Conservation (phyloP, 2,797 vertebrate genomes). For the Myioborus miniatus region DNA sequence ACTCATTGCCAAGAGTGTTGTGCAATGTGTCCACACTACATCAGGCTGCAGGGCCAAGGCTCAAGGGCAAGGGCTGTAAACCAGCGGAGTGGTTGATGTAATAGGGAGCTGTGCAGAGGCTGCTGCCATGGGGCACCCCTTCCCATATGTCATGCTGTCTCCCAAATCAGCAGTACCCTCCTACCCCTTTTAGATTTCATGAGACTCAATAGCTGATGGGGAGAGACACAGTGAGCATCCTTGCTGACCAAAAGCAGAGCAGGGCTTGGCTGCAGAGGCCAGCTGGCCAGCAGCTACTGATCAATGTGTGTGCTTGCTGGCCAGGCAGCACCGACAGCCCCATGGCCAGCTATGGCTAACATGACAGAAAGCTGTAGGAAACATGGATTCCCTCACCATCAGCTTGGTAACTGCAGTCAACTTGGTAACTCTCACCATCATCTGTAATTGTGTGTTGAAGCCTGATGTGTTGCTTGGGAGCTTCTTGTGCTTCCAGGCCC, state of each 20-base stretch:
- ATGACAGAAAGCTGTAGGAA: background rate
- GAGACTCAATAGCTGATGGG: background rate
- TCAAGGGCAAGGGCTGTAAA: constrained; percentile 48
- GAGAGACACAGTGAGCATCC: background rate
- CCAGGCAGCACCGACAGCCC: background rate
- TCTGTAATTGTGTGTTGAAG: background rate
- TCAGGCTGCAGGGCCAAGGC: constrained; percentile 5
- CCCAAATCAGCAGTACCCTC: background rate
- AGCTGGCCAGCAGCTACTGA: background rate
- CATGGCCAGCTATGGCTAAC: background rate
- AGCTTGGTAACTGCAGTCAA: background rate
- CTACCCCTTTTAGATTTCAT: background rate
- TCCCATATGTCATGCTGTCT: background rate
- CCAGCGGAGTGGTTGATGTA: background rate
- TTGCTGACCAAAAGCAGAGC: background rate
- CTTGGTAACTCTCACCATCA: background rate
- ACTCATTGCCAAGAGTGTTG: background rate
- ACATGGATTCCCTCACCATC: background rate
- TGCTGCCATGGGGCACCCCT: background rate
- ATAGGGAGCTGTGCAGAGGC: background rate
- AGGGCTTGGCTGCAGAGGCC: background rate
- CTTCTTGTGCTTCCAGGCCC: background rate
- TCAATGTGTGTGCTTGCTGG: background rate
- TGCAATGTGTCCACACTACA: background rate
- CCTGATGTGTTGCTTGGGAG: background rate